Base-by-base conservation (phyloP, 2,113 vertebrate species). In the Passer montanus region DNA sequence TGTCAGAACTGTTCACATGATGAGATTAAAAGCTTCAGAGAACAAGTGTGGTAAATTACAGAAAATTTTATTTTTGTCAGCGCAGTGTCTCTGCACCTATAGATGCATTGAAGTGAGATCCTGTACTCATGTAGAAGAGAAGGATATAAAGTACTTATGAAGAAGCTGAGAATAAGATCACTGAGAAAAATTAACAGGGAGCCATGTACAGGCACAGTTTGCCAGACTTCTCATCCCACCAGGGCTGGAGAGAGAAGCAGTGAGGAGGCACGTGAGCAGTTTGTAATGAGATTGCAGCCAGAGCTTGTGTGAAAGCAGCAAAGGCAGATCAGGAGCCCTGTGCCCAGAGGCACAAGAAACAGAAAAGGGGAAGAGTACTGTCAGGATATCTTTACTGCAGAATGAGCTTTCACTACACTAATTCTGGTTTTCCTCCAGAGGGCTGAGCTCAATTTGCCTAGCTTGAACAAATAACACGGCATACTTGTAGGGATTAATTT, bases 401-500 rank as follows among this genome's bases (percentile, higher is more conserved):
- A 94, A 94, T 70, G 44, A 95, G 66, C 43, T 89, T 96, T 82
- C 77, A 72, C 56, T 87, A 75, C 39, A 12, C 52, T 94, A 93
- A 94, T 94, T 94, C 81, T 59, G 3, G 7, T 79, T 70, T 89
- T 56, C 62, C 95, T 94, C 89, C 62, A 64, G 95, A 91, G 92
- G 69, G 10, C 58, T 93, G 70, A 95, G 81, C 67, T 95, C 78
- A 96, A 73, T 95, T 94, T 94, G 87, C 35, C 58, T 79, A 85
- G 85, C 87, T 87, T 87, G 92, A 95, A 91, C 74, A 92, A 92
- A 91, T 89, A 96, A 87, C 82, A 85, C 0, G 0, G 26, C 1
- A 0, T 75, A 85, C 81, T 95, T 94, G 84, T 90, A 93, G 15
- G 92, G 96, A 97, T 97, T 97, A 94, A 82, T 95, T 94, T 93